These are phyloP conservation scores for Danaus chrysippus DNA, from an alignment of 2,888 invertebrate genomes.

Conservation along the genomic window DNA sequence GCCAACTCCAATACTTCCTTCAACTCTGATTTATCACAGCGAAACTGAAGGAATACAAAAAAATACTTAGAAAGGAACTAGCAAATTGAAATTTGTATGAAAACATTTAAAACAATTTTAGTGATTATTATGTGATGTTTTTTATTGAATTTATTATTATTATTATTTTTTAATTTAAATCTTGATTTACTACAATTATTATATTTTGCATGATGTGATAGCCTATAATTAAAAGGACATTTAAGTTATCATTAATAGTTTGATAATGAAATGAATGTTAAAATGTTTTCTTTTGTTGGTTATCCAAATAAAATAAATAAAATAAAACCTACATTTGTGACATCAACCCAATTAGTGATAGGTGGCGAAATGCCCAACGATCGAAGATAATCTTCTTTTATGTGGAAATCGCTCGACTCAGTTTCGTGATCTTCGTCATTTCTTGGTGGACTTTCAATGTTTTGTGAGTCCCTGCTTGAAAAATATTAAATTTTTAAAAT, in stretches of 20 bases:
- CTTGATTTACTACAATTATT: no score
- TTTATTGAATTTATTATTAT: no score
- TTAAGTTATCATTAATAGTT: no score
- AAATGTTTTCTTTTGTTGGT: no score
- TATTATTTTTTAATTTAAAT: no score
- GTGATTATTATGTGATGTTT: no score
- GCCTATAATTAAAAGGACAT: no score
- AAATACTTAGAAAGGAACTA: background rate
- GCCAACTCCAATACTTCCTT: slow-evolving; percentile 58
- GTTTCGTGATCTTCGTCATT: background rate
- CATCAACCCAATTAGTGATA: slow-evolving; percentile 55
- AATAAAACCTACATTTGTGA: slow-evolving; percentile 59
- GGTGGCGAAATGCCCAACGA: slow-evolving; percentile 51
- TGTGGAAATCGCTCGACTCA: slow-evolving; percentile 15
- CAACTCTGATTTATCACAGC: slow-evolving; percentile 56
- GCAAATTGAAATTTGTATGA: background rate
- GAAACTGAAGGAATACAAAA: slow-evolving; percentile 44
- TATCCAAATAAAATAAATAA: no score
- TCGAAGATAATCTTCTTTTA: slow-evolving; percentile 22
- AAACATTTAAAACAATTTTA: no score
- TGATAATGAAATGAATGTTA: no score
- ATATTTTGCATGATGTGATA: no score
- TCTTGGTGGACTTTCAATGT: background rate
- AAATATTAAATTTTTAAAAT: background rate
- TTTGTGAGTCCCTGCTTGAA: background rate